Evolutionary conservation across 2,888 invertebrate species (phyloP), one percentile per base, ranked within the genome.

Genomic region (Hyppa rectilinea): DNA sequence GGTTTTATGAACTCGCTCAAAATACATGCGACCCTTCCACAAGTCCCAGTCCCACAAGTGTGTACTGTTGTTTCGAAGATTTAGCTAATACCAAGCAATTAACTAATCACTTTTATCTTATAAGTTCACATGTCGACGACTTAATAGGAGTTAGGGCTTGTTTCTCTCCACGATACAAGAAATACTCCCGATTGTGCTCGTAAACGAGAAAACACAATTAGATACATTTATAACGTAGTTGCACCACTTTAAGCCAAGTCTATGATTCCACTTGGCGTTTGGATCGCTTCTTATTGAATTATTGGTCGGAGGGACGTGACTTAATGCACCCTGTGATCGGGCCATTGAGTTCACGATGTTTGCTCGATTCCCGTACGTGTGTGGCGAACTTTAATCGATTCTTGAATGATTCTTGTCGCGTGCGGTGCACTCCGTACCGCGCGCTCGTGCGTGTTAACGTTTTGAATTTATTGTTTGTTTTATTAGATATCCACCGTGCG

Each of bases 261-360:
- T 90, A 90, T 88, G 89, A 89, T 90, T 89, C 87, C 85, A 87
- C 87, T 89, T 84, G 88, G 86, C 88, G 88, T 89, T 89, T 87
- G 91, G 91, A 91, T 93, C 87, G 91, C 87, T 87, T 88, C 90
- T 93, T 93, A 94, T 94, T 94, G 93, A 94, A 94, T 94, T 94
- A 94, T 92, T 89, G 92, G 87, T 89, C 74, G 82, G 84, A 69
- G 78, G 88, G 82, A 94, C 93, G 94, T 93, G 94, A 93, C 90
- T 83, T 81, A 87, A 86, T 87, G 85, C 83, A 83, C 80, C 77
- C 83, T 82, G 88, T 84, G 90, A 88, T 86, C 90, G 90, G 90
- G 85, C 89, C 90, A 90, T 89, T 91, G 90, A 87, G 88, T 89
- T 90, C 84, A 85, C 91, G 89, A 86, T 92, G 93, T 93, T 93